Conservation (phyloP, 1,140 invertebrate species). For the Lamellibrachia luymesi region DNA sequence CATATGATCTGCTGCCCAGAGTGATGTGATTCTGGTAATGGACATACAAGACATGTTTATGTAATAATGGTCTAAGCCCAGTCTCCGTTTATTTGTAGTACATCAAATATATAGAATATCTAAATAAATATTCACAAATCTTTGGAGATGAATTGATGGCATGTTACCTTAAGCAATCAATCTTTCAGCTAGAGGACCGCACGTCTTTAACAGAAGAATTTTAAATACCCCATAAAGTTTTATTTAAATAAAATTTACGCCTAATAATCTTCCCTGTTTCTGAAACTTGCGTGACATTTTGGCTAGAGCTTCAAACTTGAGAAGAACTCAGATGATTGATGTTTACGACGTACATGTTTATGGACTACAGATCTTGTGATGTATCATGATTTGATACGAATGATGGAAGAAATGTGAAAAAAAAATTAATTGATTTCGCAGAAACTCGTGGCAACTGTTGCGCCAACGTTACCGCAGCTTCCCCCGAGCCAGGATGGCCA, state of each 20-base stretch:
- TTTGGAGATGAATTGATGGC: too few relatives aligned
- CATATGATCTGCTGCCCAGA: background rate
- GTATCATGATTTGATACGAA: background rate
- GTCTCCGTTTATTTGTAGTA: background rate
- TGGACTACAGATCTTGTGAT: too few relatives aligned
- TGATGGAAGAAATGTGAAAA: background rate
- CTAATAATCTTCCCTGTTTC: too few relatives aligned
- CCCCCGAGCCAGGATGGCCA: constrained; percentile 27
- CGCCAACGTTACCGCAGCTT: constrained; percentile 43
- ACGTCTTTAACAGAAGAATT: too few relatives aligned
- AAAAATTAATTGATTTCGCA: constrained; percentile 16
- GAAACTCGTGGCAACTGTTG: constrained; percentile 47
- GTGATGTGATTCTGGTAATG: background rate
- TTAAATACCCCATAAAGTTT: too few relatives aligned
- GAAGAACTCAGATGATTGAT: too few relatives aligned
- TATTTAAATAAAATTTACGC: too few relatives aligned
- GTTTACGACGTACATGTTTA: too few relatives aligned
- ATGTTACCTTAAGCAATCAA: background rate
- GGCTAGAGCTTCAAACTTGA: too few relatives aligned
- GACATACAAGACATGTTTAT: background rate
- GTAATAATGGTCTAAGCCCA: background rate
- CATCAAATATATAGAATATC: background rate
- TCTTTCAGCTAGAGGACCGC: too few relatives aligned
- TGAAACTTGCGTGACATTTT: too few relatives aligned
- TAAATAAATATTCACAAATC: background rate